Evolutionary conservation across 1,140 invertebrate species (phyloP).

Genomic region (Lepidotrigona ventralis): DNA sequence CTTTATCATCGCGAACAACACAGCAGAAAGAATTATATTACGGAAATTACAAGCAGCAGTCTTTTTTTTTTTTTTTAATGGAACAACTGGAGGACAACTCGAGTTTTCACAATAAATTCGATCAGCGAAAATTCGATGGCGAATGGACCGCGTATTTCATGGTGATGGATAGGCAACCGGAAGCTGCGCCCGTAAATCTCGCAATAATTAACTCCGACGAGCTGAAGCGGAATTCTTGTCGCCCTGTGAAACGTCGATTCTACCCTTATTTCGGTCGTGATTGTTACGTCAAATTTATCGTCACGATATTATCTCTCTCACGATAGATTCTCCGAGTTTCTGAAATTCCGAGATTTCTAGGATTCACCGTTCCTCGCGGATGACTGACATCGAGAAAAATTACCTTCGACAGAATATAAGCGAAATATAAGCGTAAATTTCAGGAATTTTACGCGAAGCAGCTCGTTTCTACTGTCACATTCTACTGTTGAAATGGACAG

Average conservation of each 20-base stretch:
- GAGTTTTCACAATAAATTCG: conserved; percentile 19
- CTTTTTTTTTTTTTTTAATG: too few species aligned
- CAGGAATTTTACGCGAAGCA: too few species aligned
- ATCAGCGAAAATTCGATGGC: conserved; percentile 25
- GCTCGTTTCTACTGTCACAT: too few species aligned
- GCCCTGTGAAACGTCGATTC: neutral
- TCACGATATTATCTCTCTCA: neutral
- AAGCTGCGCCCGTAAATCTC: conserved; percentile 25
- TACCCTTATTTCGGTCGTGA: neutral
- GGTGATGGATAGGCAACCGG: conserved; percentile 23
- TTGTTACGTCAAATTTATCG: neutral
- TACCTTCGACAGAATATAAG: neutral
- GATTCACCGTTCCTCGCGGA: too few species aligned
- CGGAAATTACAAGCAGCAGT: neutral
- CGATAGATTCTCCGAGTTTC: neutral
- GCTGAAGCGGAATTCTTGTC: conserved; percentile 2
- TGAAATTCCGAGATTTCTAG: too few species aligned
- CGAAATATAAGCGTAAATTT: too few species aligned
- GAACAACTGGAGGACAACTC: neutral
- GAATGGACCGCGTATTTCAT: conserved; percentile 13
- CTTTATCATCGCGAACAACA: too few species aligned
- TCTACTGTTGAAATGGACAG: too few species aligned
- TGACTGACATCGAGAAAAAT: neutral
- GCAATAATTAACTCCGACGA: conserved; percentile 23
- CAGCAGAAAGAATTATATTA: neutral